Conservation (phyloP, 2,113 vertebrate species). For the Tychaedon coryphoeus region DNA sequence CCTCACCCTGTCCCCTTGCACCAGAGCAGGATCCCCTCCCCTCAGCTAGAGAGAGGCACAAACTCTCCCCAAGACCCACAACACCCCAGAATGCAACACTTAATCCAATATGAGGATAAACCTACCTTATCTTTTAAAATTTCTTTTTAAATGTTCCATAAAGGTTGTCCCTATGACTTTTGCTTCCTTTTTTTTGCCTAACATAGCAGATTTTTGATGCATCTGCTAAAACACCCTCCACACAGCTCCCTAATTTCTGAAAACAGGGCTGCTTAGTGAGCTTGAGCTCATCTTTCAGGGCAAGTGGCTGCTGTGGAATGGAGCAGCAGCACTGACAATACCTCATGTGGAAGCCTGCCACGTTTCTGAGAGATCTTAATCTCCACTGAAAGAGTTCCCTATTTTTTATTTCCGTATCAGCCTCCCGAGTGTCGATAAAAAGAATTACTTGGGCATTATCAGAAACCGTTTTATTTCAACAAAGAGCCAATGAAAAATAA, state of each 20-base stretch:
- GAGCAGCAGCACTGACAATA: neutral
- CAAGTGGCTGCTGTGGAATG: neutral
- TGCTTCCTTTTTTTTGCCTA: neutral
- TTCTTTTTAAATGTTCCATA: neutral
- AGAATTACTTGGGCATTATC: conserved; percentile 79
- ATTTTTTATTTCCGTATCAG: conserved; percentile 74
- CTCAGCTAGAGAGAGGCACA: neutral
- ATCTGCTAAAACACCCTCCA: neutral
- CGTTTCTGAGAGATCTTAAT: conserved; percentile 70
- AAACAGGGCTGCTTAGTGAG: neutral
- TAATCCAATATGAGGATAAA: neutral
- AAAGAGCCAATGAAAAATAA: conserved; percentile 71
- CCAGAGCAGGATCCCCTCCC: accelerated
- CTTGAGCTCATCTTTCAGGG: neutral
- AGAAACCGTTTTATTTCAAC: conserved; percentile 69
- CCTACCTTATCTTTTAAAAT: neutral
- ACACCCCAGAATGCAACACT: neutral
- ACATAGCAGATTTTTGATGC: neutral
- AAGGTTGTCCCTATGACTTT: neutral
- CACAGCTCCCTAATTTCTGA: neutral
- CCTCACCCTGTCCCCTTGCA: neutral
- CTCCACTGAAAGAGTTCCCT: conserved; percentile 72
- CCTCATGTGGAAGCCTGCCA: conserved; percentile 18
- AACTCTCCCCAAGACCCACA: neutral
- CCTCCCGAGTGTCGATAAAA: conserved; percentile 71